Evolutionary conservation across 2,888 invertebrate genomes (phyloP), one percentile per base, ranked within the genome.

Genomic region (Beris morrisii): DNA sequence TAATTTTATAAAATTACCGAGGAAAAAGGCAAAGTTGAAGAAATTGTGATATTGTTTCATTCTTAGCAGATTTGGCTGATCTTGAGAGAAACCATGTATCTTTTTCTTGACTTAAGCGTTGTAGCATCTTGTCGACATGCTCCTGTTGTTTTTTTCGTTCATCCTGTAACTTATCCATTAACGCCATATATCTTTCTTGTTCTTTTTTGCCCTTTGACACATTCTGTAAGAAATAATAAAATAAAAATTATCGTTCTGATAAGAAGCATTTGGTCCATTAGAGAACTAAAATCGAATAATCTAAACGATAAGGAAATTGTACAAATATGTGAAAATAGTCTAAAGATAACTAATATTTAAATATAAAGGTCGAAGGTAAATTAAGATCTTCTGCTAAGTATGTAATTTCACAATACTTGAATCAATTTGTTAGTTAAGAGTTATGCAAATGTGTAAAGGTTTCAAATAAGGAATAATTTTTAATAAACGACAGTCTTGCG

Each of bases 21-120:
- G 99, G 98, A 81, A 99, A 97, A 71, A 99, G 84, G 81, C 99
- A 99, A 67, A 95, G 84, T 82, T 98, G 97, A 76, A 98, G 85
- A 79, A 98, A 95, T 74, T 96, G 92, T 32, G 97, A 97, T 66
- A 97, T 95, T 1, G 95, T 95, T 82, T 97, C 97, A 81, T 95
- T 96, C 82, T 95, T 96, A 63, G 95, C 94, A 2, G 92, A 90
- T 80, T 93, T 95, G 57, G 88, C 89, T 53, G 91, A 88, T 74
- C 92, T 86, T 50, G 91, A 88, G 45, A 92, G 85, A 82, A 95
- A 95, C 95, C 95, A 95, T 54, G 86, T 84, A 75, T 86, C 88
- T 76, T 93, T 93, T 77, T 93, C 93, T 81, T 91, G 88, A 72
- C 84, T 84, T 72, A 88, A 80, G 6, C 88, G 84, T 73, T 85